Base-by-base conservation (phyloP, 2,888 invertebrate genomes). In the Odontocolon sp. region DNA sequence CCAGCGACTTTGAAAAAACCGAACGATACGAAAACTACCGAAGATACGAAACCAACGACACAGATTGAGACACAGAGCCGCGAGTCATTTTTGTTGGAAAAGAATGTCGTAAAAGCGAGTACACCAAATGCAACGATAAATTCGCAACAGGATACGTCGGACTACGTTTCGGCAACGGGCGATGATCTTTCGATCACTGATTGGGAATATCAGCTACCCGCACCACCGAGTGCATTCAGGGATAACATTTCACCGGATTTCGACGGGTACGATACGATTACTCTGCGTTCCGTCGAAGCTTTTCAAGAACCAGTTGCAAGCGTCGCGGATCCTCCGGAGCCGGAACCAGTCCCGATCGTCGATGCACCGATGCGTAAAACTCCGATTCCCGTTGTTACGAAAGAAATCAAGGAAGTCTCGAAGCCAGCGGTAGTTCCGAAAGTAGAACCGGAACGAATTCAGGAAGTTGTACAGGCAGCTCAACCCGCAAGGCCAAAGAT, bases 151-250 rank as follows among this genome's bases (percentile, higher is more conserved):
- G 88, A 89, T 57, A 89, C 88, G 0, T 89, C 89, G 14, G 90
- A 89, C 38, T 89, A 89, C 77, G 88, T 89, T 1, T 89, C 89
- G 8, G 87, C 86, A 0, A 79, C 74, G n/a, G 81, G 81, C 2
- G 82, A 82, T 38, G 81, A 82, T 76, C 69, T 81, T 6, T 80
- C 80, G 18, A 83, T 81, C 2, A 84, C 78, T 1, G 82, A 82
- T 75, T 93, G 93, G 93, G 89, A 93, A 84, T 92, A 93, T 89
- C 91, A 92, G 78, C 88, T 93, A 42, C 94, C 94, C 0, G 93
- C 93, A 0, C 94, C 94, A 0, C 94, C 94, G 0, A 92, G 91
- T 61, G 92, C 92, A 11, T 92, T 93, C 84, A 88, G 92, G 57
- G 93, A 93, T 72, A 82, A 80, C 2, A 42, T 77, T 16, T 83